Percentiles rank a stretch among this genome's conserved stretches.
These are phyloP conservation scores for Drosophila seguyi DNA, from an alignment of 1,140 invertebrate genomes.

Conservation along the genomic window DNA sequence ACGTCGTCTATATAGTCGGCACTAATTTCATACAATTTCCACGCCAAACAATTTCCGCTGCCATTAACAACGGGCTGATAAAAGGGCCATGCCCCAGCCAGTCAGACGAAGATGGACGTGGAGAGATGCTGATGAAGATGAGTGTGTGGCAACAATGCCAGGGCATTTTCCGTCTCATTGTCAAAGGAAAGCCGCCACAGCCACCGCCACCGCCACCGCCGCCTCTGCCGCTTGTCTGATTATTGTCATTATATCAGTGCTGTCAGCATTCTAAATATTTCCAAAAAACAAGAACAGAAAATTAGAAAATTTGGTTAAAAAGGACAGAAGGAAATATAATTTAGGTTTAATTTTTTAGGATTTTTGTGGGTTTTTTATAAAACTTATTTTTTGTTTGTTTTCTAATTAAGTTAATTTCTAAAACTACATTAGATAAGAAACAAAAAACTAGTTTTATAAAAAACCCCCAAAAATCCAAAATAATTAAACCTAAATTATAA, in stretches of 20 bases:
- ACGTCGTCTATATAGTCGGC: conserved; percentile 14
- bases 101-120: conserved; percentile 1
- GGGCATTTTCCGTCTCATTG: conserved; percentile 37
- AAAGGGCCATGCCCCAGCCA: background rate
- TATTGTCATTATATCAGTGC: background rate
- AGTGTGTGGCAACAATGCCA: conserved; percentile 34
- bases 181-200: conserved; percentile 18
- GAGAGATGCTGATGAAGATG: conserved; percentile 19
- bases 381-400: no score
- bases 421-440: no score
- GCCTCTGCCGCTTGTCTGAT: conserved; percentile 32
- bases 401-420: no score
- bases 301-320: background rate
- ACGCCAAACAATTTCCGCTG: conserved; percentile 65
- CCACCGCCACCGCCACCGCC: no score
- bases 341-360: no score
- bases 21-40: conserved; percentile 71
- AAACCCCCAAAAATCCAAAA: no score
- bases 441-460: no score
- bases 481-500: no score
- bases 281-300: background rate
- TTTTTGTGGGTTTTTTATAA: no score
- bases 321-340: no score
- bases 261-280: background rate
- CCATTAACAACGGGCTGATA: conserved; percentile 19